These are phyloP conservation scores for Nesoenas mayeri DNA, from an alignment of 2,113 vertebrate species.

Conservation along the genomic window DNA sequence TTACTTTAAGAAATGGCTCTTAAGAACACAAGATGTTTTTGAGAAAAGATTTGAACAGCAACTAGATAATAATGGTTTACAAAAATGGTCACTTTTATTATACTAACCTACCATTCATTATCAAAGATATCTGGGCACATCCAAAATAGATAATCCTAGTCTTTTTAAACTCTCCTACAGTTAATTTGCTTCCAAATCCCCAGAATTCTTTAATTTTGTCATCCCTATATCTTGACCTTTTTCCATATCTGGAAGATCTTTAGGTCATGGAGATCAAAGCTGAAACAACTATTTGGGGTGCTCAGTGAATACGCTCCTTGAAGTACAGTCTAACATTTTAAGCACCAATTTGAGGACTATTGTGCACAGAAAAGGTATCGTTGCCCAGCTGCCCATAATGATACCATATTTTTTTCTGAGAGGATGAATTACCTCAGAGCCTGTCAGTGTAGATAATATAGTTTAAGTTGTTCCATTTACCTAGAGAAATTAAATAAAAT, in stretches of 20 bases:
- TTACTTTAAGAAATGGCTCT: not conserved
- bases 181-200: not conserved
- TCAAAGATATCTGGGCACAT: not conserved
- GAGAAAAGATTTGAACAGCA: not conserved
- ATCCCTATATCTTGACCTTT: not conserved
- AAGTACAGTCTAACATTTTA: not conserved
- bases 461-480: not conserved
- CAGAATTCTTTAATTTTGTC: not conserved
- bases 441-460: not conserved
- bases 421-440: not conserved
- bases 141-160: not conserved
- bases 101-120: not conserved
- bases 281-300: not conserved
- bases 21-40: not conserved
- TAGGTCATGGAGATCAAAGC: not conserved
- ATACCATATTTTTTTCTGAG: not conserved
- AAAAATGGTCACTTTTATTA: not conserved
- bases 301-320: not conserved
- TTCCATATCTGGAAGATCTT: not conserved
- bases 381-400: not conserved
- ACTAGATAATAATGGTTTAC: not conserved
- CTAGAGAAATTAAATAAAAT: not conserved
- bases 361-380: not conserved
- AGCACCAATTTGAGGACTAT: not conserved
- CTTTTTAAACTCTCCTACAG: not conserved